Percentiles rank a stretch among this genome's conserved stretches.
These are phyloP conservation scores for Trissolcus basalis DNA, from an alignment of 1,140 invertebrate genomes.

Conservation along the genomic window DNA sequence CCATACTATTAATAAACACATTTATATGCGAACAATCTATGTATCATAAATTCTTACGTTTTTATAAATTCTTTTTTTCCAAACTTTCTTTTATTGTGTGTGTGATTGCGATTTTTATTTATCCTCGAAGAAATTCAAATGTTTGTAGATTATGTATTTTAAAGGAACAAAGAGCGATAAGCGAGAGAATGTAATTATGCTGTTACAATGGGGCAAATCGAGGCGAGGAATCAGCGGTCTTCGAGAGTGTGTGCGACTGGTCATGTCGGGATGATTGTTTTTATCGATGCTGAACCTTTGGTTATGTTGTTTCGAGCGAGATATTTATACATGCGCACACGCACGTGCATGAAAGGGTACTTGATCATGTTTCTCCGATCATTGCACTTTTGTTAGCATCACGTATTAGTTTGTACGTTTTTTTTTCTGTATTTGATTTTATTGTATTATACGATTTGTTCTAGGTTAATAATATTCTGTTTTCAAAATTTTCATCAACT, in stretches of 20 bases:
- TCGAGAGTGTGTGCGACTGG: constrained; percentile 42
- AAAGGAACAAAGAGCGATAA: constrained; percentile 10
- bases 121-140: constrained; percentile 62
- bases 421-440: not conserved
- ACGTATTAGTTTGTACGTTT: too few relatives aligned
- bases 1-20: constrained; percentile 58
- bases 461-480: too few relatives aligned
- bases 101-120: constrained; percentile 58
- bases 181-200: constrained; percentile 50
- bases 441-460: too few relatives aligned
- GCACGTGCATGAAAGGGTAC: constrained; percentile 52
- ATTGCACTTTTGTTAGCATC: too few relatives aligned
- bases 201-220: constrained; percentile 40
- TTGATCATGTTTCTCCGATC: constrained; percentile 8
- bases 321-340: constrained; percentile 57
- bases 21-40: constrained; percentile 58
- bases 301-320: constrained; percentile 49
- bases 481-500: constrained; percentile 5
- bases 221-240: constrained; percentile 29
- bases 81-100: constrained; percentile 39
- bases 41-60: constrained; percentile 58
- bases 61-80: constrained; percentile 2
- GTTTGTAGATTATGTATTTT: constrained; percentile 66
- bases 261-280: constrained; percentile 30
- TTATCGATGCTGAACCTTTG: constrained; percentile 23